phyloP scores from a whole-genome alignment of 2,113 vertebrate genomes.

The Machaerirhynchus nigripectus region DNA sequence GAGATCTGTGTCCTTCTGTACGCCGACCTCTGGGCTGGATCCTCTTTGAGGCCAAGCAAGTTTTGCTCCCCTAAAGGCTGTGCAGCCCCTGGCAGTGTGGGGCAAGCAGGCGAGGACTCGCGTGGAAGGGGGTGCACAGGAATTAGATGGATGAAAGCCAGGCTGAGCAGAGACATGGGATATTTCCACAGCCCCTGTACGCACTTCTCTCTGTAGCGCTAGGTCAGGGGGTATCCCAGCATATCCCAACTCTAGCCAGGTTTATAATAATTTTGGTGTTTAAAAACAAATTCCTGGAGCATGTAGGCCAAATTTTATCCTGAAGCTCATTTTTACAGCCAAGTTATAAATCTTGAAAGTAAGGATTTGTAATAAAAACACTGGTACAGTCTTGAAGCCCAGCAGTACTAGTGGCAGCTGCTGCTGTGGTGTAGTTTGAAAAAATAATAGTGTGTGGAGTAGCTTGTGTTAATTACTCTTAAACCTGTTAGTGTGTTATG shows the following conservation, averaged over 20 bases:
- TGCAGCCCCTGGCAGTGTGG: neutral
- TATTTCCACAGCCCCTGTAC: neutral
- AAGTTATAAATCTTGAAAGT: neutral
- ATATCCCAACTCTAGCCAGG: neutral
- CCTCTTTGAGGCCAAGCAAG: neutral
- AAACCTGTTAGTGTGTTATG: slow-evolving; percentile 64
- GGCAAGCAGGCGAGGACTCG: neutral
- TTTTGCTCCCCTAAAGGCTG: neutral
- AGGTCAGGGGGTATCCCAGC: neutral
- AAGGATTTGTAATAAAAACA: slow-evolving; percentile 5
- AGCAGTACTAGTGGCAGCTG: neutral
- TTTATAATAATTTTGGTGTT: neutral
- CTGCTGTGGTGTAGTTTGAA: neutral
- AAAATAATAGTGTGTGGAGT: slow-evolving; percentile 24
- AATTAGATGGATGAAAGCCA: neutral
- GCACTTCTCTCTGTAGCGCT: neutral
- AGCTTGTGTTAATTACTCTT: slow-evolving; percentile 63
- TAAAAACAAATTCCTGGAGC: neutral
- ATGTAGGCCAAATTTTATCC: neutral
- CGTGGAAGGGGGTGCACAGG: rapidly evolving
- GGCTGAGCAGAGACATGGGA: neutral
- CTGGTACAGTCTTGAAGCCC: neutral
- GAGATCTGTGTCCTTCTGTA: neutral
- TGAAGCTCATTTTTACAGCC: neutral
- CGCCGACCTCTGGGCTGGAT: neutral